These are phyloP conservation scores for Brotula barbata DNA, from an alignment of 2,797 vertebrate genomes.

Conservation along the genomic window DNA sequence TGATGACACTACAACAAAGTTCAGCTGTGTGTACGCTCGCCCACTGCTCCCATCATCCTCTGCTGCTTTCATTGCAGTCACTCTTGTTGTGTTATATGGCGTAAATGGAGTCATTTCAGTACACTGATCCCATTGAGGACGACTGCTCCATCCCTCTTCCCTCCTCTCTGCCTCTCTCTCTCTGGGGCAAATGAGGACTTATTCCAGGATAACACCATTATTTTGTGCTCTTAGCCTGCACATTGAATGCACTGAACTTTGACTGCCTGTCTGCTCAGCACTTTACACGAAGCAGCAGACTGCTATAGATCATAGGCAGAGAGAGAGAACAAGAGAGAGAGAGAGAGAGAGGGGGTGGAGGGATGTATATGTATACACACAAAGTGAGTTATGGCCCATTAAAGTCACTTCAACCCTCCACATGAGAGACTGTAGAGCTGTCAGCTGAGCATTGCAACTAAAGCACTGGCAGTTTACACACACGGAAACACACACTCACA, in stretches of 20 bases:
- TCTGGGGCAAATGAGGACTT: constrained; percentile 60
- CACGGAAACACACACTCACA: too few species aligned
- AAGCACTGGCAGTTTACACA: too few species aligned
- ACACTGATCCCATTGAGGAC: constrained; percentile 21
- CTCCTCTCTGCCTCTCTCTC: constrained; percentile 13
- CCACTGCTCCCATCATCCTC: not conserved
- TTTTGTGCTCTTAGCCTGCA: constrained; percentile 54
- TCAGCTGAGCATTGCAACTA: too few species aligned
- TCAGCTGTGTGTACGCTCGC: not conserved
- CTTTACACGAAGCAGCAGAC: constrained; percentile 47
- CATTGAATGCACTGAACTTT: constrained; percentile 51
- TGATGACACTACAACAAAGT: constrained; percentile 30
- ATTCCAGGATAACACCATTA: constrained; percentile 60
- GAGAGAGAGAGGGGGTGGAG: too few species aligned
- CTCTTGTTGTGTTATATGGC: constrained; percentile 9
- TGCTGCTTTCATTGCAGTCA: constrained; percentile 9
- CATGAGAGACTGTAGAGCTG: too few species aligned
- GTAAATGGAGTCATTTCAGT: constrained; percentile 51
- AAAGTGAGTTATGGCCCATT: too few species aligned
- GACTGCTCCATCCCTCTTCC: constrained; percentile 2
- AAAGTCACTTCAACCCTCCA: too few species aligned
- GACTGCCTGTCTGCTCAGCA: constrained; percentile 49
- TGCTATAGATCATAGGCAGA: constrained; percentile 12
- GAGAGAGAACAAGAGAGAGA: too few species aligned
- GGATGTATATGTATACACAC: too few species aligned